Conservation (phyloP, 1,140 invertebrate species). For the Drosophila bocqueti region DNA sequence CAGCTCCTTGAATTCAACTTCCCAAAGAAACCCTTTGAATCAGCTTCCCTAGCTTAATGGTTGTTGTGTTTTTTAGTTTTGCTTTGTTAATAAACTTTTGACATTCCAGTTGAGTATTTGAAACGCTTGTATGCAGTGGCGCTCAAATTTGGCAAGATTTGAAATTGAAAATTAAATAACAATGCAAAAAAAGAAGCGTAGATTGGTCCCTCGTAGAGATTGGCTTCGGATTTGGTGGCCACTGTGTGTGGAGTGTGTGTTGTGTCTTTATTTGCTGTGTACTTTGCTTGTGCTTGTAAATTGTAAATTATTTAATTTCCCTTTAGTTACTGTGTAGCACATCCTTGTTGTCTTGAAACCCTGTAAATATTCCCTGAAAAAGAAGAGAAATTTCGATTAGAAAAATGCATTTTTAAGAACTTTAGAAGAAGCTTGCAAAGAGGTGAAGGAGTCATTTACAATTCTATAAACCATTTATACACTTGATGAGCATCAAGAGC, state of each 20-base stretch:
- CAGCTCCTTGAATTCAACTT: neutral
- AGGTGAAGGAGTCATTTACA: no score
- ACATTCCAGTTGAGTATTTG: slow-evolving; percentile 5
- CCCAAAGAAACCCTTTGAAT: neutral
- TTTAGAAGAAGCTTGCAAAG: neutral
- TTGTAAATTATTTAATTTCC: neutral
- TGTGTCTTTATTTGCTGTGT: slow-evolving; percentile 49
- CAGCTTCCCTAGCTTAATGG: slow-evolving; percentile 12
- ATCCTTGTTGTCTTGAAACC: neutral
- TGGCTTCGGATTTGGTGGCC: slow-evolving; percentile 36
- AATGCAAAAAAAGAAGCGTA: neutral
- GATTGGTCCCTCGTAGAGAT: neutral
- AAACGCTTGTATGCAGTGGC: slow-evolving; percentile 38
- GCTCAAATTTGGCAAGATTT: slow-evolving; percentile 20
- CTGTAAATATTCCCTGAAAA: neutral
- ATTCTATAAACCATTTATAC: no score
- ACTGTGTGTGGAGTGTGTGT: slow-evolving; percentile 42
- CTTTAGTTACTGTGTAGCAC: neutral
- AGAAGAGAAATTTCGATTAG: neutral
- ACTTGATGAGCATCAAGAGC: no score
- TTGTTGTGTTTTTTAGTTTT: slow-evolving; percentile 6
- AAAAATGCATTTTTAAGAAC: neutral
- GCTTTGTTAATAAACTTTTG: slow-evolving; percentile 48
- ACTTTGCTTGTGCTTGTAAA: neutral
- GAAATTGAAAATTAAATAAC: neutral